These are phyloP conservation scores for Xiphophorus hellerii DNA, from an alignment of 2,113 vertebrate species.

Conservation along the genomic window DNA sequence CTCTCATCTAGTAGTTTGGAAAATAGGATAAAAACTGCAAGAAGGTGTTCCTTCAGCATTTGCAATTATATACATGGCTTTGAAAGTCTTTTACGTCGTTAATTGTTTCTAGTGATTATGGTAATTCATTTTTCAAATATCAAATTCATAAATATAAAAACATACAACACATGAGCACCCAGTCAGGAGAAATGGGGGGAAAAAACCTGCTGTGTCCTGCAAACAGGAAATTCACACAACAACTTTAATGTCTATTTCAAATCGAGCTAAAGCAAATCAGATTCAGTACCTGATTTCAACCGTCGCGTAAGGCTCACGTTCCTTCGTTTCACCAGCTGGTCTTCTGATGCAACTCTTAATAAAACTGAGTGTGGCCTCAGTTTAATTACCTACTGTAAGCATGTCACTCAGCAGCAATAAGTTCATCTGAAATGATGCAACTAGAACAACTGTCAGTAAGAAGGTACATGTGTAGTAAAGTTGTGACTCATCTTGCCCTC, in stretches of 20 bases:
- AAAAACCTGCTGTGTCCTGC: background rate
- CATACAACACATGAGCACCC: background rate
- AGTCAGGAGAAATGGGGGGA: background rate
- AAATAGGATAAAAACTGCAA: no score
- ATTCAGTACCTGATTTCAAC: no score
- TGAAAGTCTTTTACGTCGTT: no score
- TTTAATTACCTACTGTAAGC: background rate
- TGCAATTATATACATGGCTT: no score
- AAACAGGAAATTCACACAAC: constrained; percentile 41
- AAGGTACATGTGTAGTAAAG: background rate
- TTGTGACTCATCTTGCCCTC: background rate
- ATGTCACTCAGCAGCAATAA: background rate
- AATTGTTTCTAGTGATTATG: no score
- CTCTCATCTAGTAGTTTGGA: no score
- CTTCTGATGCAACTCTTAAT: no score
- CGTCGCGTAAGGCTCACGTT: constrained; percentile 1
- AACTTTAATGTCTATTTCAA: background rate
- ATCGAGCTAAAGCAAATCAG: no score
- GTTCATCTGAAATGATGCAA: constrained; percentile 21
- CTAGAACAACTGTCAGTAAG: background rate
- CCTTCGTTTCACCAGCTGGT: background rate
- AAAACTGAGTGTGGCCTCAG: no score
- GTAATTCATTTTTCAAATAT: no score
- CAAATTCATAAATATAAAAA: background rate
- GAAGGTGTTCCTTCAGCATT: no score